A percentile compares a stretch with the other conserved stretches of the same genome.
These are phyloP conservation scores for Drosophila mimica DNA, from an alignment of 2,888 invertebrate genomes.

Conservation along the genomic window DNA sequence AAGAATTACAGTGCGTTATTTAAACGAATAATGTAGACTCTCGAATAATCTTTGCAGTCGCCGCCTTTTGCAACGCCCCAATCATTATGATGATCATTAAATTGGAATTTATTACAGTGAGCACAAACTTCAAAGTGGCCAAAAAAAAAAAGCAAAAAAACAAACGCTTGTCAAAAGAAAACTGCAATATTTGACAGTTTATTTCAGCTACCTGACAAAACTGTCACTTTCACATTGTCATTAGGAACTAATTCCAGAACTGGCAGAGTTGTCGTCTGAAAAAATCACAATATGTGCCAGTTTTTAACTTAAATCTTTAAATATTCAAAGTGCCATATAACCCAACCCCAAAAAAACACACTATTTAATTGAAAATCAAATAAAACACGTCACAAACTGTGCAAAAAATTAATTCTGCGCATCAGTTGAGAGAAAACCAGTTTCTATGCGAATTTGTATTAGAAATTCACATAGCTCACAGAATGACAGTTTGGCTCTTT, in stretches of 20 bases:
- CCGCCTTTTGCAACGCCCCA: background rate
- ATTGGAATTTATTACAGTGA: slow-evolving; percentile 29
- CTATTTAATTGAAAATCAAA: slow-evolving; percentile 8
- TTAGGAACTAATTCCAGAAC: background rate
- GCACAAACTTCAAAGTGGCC: slow-evolving; percentile 22
- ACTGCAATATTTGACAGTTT: slow-evolving; percentile 12
- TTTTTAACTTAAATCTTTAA: background rate
- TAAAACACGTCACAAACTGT: slow-evolving; percentile 4
- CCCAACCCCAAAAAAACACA: background rate
- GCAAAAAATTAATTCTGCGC: slow-evolving; percentile 8
- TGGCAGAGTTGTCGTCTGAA: background rate
- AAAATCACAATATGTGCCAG: background rate
- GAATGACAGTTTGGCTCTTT: slow-evolving; percentile 18
- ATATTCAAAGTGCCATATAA: too few relatives aligned
- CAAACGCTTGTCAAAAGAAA: slow-evolving; percentile 3
- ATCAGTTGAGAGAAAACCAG: slow-evolving; percentile 18
- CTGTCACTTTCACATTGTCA: slow-evolving; percentile 1
- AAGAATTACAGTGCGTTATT: slow-evolving; percentile 39
- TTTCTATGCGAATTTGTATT: slow-evolving; percentile 18
- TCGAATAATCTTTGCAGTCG: slow-evolving; percentile 29
- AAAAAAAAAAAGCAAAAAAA: slow-evolving; percentile 24
- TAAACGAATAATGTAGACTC: slow-evolving; percentile 3
- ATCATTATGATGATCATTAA: slow-evolving; percentile 28
- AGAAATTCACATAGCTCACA: slow-evolving; percentile 35
- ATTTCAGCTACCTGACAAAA: background rate